phyloP scores from a whole-genome alignment of 2,888 invertebrate species.

The Rutpela maculata region DNA sequence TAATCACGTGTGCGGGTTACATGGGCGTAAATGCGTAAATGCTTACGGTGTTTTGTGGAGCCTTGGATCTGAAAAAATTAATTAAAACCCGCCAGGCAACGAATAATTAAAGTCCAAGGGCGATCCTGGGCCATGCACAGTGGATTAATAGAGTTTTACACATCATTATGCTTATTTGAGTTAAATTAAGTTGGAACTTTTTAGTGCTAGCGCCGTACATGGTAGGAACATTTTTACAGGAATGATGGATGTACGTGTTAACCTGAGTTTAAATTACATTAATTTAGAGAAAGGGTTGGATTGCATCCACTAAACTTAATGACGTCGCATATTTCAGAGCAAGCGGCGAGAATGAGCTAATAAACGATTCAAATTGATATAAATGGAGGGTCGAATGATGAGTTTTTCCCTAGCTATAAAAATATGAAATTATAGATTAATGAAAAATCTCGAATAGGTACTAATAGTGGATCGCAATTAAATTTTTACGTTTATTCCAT shows the following conservation, averaged over 20 bases:
- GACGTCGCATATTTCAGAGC: not conserved
- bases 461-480: not conserved
- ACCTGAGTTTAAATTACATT: slow-evolving; percentile 9
- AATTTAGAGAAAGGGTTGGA: slow-evolving; percentile 4
- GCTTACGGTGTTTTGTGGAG: slow-evolving; percentile 4
- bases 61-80: slow-evolving; percentile 28
- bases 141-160: slow-evolving; percentile 36
- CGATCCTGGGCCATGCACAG: not conserved
- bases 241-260: slow-evolving; percentile 1
- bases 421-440: not conserved
- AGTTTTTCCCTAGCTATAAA: not conserved
- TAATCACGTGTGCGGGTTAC: slow-evolving; percentile 17
- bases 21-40: slow-evolving; percentile 3
- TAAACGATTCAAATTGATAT: slow-evolving; percentile 3
- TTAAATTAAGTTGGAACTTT: slow-evolving; percentile 28
- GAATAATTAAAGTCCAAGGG: slow-evolving; percentile 28
- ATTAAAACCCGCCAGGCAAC: slow-evolving; percentile 38
- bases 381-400: not conserved
- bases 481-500: too few relatives aligned
- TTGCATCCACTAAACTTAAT: slow-evolving; percentile 1
- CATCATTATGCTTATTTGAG: slow-evolving; percentile 35
- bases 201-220: not conserved
- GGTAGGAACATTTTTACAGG: not conserved
- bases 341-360: not conserved
- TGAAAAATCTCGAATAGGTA: not conserved